Conservation (phyloP, 2,113 vertebrate species). For the Peromyscus californicus region DNA sequence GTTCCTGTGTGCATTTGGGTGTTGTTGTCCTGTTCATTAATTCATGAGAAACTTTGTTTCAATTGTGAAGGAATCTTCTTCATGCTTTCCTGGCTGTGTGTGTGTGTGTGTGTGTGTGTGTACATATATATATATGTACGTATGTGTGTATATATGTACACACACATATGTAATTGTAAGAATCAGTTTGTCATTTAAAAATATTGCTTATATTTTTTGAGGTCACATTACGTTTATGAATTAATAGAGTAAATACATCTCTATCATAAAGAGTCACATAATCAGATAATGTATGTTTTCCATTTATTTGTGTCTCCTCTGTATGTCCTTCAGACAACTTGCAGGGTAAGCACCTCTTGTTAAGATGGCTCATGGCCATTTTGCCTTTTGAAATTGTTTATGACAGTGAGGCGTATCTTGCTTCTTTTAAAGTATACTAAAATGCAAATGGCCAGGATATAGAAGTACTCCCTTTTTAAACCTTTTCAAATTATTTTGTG, state of each 20-base stretch:
- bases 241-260: neutral
- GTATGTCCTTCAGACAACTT: neutral
- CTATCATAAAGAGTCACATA: neutral
- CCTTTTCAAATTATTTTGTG: neutral
- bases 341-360: neutral
- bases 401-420: neutral
- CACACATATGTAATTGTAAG: neutral
- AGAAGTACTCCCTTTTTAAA: neutral
- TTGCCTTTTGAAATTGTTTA: neutral
- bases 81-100: neutral
- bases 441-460: neutral
- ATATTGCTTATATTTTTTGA: neutral
- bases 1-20: neutral
- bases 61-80: neutral
- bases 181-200: conserved; percentile 18
- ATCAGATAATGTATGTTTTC: neutral
- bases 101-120: too few species aligned
- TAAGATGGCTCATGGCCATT: too few species aligned
- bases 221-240: neutral
- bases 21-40: neutral
- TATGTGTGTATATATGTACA: too few species aligned
- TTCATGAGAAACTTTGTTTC: neutral
- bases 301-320: neutral
- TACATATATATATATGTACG: too few species aligned
- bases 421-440: neutral